A percentile compares a stretch with the other conserved stretches of the same genome.
Evolutionary conservation across 2,113 vertebrate species (phyloP).

Genomic region (Petrocephalus microphthalmus): DNA sequence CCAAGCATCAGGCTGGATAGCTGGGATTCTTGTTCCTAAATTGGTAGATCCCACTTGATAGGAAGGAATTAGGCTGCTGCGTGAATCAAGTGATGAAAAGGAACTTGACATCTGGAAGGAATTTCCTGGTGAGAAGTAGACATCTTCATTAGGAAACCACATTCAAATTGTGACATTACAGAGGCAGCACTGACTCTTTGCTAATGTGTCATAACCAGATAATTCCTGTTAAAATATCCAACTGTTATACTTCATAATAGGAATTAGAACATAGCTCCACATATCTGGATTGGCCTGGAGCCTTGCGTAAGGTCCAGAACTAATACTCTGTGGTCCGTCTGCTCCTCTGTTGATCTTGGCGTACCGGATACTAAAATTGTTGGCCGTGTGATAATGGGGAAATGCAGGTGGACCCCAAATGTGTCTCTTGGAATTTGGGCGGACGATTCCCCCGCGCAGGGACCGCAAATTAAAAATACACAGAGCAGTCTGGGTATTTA

Average conservation of each 20-base stretch:
- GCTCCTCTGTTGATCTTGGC: slow-evolving; percentile 15
- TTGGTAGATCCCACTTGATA: slow-evolving; percentile 40
- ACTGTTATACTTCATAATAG: not conserved
- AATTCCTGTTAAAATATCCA: not conserved
- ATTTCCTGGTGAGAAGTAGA: slow-evolving; percentile 36
- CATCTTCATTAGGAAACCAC: slow-evolving; percentile 37
- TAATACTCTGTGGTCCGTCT: slow-evolving; percentile 8
- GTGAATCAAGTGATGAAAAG: slow-evolving; percentile 41
- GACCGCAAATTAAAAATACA: not conserved
- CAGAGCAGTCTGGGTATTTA: not conserved
- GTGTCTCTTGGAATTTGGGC: not conserved
- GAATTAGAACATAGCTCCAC: not conserved
- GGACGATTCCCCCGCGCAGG: not conserved
- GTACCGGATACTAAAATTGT: not conserved
- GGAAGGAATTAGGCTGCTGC: slow-evolving; percentile 44
- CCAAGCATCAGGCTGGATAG: slow-evolving; percentile 31
- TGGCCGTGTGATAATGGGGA: slow-evolving; percentile 11
- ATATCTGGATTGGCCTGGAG: not conserved
- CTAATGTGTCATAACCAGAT: not conserved
- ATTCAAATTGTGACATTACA: slow-evolving; percentile 37
- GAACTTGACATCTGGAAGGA: slow-evolving; percentile 45
- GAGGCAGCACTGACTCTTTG: slow-evolving; percentile 22
- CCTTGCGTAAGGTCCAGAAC: slow-evolving; percentile 3
- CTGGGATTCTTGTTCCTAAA: slow-evolving; percentile 34
- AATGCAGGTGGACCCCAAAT: slow-evolving; percentile 15